Conservation (phyloP, 2,113 vertebrate species). For the Regulus satrapa region DNA sequence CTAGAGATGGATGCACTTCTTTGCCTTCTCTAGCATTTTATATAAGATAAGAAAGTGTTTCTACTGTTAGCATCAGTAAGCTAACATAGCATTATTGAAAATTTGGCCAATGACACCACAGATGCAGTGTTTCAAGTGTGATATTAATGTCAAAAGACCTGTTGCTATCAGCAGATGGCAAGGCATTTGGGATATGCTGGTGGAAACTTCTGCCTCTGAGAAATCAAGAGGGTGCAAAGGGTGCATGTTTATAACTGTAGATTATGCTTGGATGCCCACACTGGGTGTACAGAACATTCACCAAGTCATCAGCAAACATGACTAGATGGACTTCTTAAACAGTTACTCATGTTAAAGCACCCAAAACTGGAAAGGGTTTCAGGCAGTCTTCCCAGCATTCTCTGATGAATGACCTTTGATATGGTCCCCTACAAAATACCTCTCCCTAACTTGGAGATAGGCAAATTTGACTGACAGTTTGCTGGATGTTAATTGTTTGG, state of each 20-base stretch:
- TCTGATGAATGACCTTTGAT: not conserved
- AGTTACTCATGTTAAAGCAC: not conserved
- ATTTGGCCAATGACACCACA: not conserved
- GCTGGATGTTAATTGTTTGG: not conserved
- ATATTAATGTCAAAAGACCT: not conserved
- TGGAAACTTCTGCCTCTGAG: not conserved
- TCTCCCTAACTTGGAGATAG: not conserved
- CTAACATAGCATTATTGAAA: not conserved
- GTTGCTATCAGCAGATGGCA: not conserved
- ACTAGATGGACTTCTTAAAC: not conserved
- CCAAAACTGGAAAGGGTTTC: not conserved
- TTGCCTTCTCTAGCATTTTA: not conserved
- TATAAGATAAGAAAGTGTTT: not conserved
- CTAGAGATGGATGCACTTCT: not conserved
- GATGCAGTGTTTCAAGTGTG: not conserved
- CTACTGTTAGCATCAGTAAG: not conserved
- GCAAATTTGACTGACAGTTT: not conserved
- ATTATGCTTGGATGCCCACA: not conserved
- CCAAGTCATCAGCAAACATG: not conserved
- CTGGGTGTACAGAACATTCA: not conserved
- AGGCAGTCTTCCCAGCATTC: not conserved
- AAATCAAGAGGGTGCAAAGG: too few relatives aligned
- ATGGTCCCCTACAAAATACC: not conserved
- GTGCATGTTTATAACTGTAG: fast-evolving
- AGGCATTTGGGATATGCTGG: not conserved